Evolutionary conservation across 2,113 vertebrate species (phyloP), one percentile per base, ranked within the genome.

Genomic region (Cavia aperea): DNA sequence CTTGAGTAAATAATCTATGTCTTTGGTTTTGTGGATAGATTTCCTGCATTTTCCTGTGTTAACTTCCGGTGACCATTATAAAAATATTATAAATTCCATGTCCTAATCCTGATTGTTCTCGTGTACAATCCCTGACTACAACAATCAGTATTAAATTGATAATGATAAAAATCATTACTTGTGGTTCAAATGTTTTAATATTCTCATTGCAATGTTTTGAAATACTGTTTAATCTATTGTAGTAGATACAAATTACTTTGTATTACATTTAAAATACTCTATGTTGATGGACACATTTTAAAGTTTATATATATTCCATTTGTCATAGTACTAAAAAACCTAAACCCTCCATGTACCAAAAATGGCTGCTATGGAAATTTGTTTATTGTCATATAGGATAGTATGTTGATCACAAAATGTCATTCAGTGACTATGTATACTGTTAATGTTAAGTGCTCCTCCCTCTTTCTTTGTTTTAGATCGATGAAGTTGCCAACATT

Each of bases 401-500:
- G 0, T 73, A 5, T 93, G 24, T 90, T 81, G 23, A 51, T 90
- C 43, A 86, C 65, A 93, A 51, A 86, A 29, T 87, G 16, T 21
- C 43, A 56, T 65, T 65, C 2, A 66, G 16, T 19, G 0, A 68
- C 13, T 95, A 66, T 93, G 92, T 18, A 46, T 54, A 65, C 6
- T 33, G 31, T 51, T 4, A 23, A 81, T 65, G 63, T 60, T 91
- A 39, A 60, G 86, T 51, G 77, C 63, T 89, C 65, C 11, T 72
- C 39, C 78, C 66, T 95, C 1, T 95, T 62, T 5, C 46, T 97
- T 83, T 92, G 43, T 88, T 96, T 86, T 95, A 99, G 99, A 98
- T 99, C 95, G 98, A 99, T 83, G 99, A 99, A 94, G 98, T 99
- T 95, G 99, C 98, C 83, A 98, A 98, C 95, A 99, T 99, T 96